Evolutionary conservation across 2,113 vertebrate species (phyloP).

Genomic region (Desmodus rotundus): DNA sequence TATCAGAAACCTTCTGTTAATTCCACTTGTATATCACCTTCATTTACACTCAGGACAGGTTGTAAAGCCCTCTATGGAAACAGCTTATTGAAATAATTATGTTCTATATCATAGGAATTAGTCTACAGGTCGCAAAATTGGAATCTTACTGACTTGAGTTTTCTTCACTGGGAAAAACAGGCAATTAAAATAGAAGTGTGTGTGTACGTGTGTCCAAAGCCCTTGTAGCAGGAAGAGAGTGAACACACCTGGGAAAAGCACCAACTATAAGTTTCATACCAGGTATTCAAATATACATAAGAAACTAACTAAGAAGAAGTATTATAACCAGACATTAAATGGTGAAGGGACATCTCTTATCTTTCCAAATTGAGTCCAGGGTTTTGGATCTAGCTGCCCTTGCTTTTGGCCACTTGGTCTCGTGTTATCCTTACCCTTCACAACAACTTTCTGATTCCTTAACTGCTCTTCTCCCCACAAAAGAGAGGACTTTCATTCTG

Average conservation of each 20-base stretch:
- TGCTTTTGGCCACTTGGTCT: neutral
- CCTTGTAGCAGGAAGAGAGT: neutral
- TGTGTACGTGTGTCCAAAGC: neutral
- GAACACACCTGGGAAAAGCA: neutral
- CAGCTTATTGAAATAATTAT: conserved; percentile 44
- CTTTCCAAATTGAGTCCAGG: neutral
- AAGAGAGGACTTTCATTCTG: neutral
- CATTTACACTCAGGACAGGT: neutral
- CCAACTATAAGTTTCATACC: neutral
- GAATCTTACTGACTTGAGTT: conserved; percentile 40
- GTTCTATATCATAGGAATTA: conserved; percentile 24
- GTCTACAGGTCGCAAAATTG: conserved; percentile 10
- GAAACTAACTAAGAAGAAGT: neutral
- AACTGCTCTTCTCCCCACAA: neutral
- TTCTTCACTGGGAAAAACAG: conserved; percentile 30
- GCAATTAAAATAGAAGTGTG: conserved; percentile 15
- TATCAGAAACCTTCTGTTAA: conserved; percentile 34
- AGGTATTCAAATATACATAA: neutral
- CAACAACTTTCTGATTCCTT: neutral
- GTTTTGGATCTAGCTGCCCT: neutral
- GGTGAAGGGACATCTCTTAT: neutral
- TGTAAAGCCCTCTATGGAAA: conserved; percentile 39
- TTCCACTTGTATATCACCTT: conserved; percentile 52
- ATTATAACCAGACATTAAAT: neutral
- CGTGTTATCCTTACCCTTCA: neutral